phyloP scores from a whole-genome alignment of 2,797 vertebrate species.

The Rhadinocentrus ornatus region DNA sequence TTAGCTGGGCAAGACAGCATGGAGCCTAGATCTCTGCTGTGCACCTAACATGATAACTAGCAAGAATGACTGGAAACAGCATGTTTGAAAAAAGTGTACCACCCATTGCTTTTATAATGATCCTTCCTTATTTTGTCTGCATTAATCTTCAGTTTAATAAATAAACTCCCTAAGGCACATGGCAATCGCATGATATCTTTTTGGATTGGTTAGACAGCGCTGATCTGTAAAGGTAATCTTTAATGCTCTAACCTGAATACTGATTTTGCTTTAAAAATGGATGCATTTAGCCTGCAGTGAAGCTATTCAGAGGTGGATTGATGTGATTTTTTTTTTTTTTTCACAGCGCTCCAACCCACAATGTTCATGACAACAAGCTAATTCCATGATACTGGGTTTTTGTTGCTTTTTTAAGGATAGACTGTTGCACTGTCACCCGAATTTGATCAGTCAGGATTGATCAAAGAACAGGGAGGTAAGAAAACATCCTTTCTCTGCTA shows the following conservation, averaged over 20 bases:
- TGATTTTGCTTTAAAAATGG: not conserved
- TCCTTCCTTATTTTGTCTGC: not conserved
- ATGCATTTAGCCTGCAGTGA: not conserved
- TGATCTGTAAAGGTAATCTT: too few species aligned
- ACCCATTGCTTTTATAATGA: slow-evolving; percentile 12
- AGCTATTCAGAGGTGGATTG: too few species aligned
- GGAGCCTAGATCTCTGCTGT: slow-evolving; percentile 17
- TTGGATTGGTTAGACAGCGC: not conserved
- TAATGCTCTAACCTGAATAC: not conserved
- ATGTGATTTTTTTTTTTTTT: too few species aligned
- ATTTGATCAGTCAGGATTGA: not conserved
- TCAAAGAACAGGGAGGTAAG: not conserved
- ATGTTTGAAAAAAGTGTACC: not conserved
- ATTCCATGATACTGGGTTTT: not conserved
- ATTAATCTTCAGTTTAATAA: slow-evolving; percentile 3
- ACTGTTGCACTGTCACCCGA: not conserved
- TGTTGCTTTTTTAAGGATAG: too few species aligned
- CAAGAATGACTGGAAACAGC: slow-evolving; percentile 14
- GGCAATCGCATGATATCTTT: not conserved
- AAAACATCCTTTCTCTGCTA: not conserved
- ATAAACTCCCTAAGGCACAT: not conserved
- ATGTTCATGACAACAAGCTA: not conserved
- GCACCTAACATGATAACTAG: slow-evolving; percentile 19
- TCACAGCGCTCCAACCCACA: not conserved
- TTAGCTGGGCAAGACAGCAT: slow-evolving; percentile 18